Evolutionary conservation across 2,113 vertebrate species (phyloP).

Genomic region (Brachyhypopomus gauderio): DNA sequence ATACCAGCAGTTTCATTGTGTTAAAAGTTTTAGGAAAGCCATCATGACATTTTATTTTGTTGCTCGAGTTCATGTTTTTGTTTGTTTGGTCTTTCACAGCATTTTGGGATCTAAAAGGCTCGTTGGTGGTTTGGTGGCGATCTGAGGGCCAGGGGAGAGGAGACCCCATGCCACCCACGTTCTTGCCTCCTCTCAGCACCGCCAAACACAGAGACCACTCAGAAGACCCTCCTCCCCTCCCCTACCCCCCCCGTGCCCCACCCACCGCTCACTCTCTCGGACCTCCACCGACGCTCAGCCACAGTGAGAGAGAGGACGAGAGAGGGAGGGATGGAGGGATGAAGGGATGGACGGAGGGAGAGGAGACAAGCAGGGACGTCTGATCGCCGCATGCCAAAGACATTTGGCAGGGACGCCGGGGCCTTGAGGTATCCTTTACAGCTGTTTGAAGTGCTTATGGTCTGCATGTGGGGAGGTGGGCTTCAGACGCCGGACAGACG

Average conservation of each 20-base stretch:
- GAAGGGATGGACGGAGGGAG: slow-evolving; percentile 20
- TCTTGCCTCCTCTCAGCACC: slow-evolving; percentile 33
- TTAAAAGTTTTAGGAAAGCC: no score
- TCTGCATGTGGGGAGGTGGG: slow-evolving; percentile 20
- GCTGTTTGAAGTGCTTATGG: slow-evolving; percentile 43
- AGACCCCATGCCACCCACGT: slow-evolving; percentile 45
- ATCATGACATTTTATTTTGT: background rate
- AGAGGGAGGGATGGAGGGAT: slow-evolving; percentile 21
- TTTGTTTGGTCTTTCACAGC: background rate
- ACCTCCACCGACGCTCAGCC: slow-evolving; percentile 30
- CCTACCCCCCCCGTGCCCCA: slow-evolving; percentile 39
- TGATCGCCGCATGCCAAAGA: slow-evolving; percentile 21
- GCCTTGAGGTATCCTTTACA: slow-evolving; percentile 45
- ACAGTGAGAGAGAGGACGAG: slow-evolving; percentile 37
- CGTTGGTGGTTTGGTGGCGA: background rate
- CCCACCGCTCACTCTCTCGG: slow-evolving; percentile 28
- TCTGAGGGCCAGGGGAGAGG: slow-evolving; percentile 43
- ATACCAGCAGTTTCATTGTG: background rate
- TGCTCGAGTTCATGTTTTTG: background rate
- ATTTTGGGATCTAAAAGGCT: background rate
- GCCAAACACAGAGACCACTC: slow-evolving; percentile 39
- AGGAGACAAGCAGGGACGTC: slow-evolving; percentile 29
- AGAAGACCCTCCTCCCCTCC: slow-evolving; percentile 42
- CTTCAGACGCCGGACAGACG: slow-evolving; percentile 2
- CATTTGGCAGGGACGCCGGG: slow-evolving; percentile 26